phyloP scores from a whole-genome alignment of 35 echinoderm and acorn worm species.

The Heliocidaris tuberculata region DNA sequence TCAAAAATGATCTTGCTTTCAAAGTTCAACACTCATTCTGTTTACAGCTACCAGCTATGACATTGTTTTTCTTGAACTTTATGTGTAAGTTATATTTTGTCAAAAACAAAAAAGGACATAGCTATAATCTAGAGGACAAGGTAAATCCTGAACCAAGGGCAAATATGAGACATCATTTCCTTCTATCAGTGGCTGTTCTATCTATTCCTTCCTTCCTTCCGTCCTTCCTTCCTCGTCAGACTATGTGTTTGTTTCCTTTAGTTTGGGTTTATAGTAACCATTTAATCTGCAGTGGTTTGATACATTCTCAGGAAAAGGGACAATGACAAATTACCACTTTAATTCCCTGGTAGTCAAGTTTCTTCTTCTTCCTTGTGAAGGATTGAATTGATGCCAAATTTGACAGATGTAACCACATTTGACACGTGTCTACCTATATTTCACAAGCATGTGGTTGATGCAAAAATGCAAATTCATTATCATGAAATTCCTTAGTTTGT shows the following conservation, averaged over 20 bases:
- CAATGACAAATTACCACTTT: neutral
- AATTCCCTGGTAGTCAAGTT: neutral
- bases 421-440: too few relatives aligned
- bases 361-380: neutral
- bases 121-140: neutral
- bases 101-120: neutral
- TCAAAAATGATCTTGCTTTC: neutral
- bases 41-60: neutral
- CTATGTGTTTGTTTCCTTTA: neutral
- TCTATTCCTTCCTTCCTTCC: neutral
- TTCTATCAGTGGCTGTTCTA: neutral
- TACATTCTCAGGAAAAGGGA: neutral
- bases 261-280: neutral
- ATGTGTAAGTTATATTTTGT: neutral
- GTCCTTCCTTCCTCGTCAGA: neutral
- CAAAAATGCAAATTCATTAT: neutral
- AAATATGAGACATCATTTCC: constrained; percentile 2
- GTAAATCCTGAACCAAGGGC: neutral
- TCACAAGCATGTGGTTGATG: neutral
- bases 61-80: neutral
- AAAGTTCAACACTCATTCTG: neutral
- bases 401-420: neutral
- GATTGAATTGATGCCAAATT: neutral
- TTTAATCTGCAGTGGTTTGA: neutral
- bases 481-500: neutral